Evolutionary conservation across 2,797 vertebrate species (phyloP).

Genomic region (Crax fasciolata): DNA sequence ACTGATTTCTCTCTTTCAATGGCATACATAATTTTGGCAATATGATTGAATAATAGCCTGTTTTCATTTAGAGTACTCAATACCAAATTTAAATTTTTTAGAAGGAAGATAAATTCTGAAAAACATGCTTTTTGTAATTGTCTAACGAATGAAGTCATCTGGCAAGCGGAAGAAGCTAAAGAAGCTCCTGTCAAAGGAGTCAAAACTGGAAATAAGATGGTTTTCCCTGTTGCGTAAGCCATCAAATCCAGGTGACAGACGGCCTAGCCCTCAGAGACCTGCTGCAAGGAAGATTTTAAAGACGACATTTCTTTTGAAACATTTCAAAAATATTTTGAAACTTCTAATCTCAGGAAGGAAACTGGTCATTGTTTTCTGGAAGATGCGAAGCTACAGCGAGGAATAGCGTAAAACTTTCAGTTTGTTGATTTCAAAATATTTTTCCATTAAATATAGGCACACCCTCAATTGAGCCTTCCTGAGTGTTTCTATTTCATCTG

Average conservation of each 20-base stretch:
- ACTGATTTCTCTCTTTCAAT: slow-evolving; percentile 6
- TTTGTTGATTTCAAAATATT: slow-evolving; percentile 36
- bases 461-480: not conserved
- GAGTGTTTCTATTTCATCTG: slow-evolving; percentile 17
- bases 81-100: not conserved
- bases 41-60: not conserved
- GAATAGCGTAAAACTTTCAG: not conserved
- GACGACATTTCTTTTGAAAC: not conserved
- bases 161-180: not conserved
- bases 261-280: not conserved
- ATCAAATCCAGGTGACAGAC: not conserved
- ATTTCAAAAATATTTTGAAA: slow-evolving; percentile 33
- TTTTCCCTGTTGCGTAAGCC: not conserved
- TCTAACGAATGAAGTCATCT: not conserved
- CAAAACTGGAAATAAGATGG: not conserved
- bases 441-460: slow-evolving; percentile 5
- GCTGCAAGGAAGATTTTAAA: not conserved
- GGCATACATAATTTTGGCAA: not conserved
- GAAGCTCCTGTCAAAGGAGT: not conserved
- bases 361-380: not conserved
- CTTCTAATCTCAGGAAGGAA: slow-evolving; percentile 1
- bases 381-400: not conserved
- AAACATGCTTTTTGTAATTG: not conserved
- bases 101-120: not conserved
- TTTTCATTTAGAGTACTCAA: slow-evolving; percentile 6